Evolutionary conservation across 2,113 vertebrate genomes (phyloP), one percentile per base, ranked within the genome.

Genomic region (Corvus cornix): DNA sequence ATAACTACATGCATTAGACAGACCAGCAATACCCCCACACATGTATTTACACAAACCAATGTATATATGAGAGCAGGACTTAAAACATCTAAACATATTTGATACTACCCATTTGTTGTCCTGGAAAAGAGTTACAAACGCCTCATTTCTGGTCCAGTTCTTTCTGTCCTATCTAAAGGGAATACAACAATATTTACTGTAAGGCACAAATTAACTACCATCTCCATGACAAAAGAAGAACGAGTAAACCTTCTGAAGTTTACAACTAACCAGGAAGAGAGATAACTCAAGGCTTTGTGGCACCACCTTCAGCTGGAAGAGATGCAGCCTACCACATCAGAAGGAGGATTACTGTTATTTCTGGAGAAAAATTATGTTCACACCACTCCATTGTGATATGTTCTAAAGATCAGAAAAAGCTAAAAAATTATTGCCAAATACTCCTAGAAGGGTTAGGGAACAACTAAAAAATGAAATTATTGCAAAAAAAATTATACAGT

Each of bases 21-120:
- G 27, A 39, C 10, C 16, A 30, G 43, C 20, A 62, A 43, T 14
- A n/a, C 30, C 51, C 52, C 56, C 0, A 3, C 1, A 1, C 13
- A 13, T 2, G 3, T 56, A 9, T 21, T 43, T 59, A 67, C 58
- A 30, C 6, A 48, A 27, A 37, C 2, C 7, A 1, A 33, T 1
- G 11, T 30, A 55, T 16, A 4, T 4, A 63, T 7, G 20, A 78
- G 31, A 82, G 6, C 8, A 43, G 30, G 23, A 72, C 27, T 55
- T 19, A 26, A 43, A 89, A 31, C 23, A 56, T 10, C n/a, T 63
- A 31, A 85, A 80, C 5, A 3, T 66, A 66, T 30, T 53, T 49
- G 4, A 77, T 75, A 67, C 37, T 67, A 76, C 14, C 10, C 26
- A 35, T 58, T 35, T 70, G 8, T 39, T 77, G 67, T 35, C 53